Base-by-base conservation (phyloP, 2,888 invertebrate genomes). In the Polydrusus tereticollis region DNA sequence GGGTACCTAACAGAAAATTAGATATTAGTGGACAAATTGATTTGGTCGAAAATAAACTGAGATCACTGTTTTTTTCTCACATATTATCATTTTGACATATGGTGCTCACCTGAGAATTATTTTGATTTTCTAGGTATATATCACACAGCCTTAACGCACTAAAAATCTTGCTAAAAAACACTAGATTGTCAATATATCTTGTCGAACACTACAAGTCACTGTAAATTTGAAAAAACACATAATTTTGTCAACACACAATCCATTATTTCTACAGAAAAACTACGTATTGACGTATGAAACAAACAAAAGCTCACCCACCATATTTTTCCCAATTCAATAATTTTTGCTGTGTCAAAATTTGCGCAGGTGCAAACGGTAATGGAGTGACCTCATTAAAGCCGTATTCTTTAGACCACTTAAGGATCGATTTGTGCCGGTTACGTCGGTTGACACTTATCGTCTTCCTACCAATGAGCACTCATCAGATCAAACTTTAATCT, bases 41-140 rank as follows among this genome's bases (percentile, higher is more conserved):
- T 29, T 29, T 57, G 26, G 7, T 36, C 1, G n/a, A 2, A 33
- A 33, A 33, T 33, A 36, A n/a, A n/a, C n/a, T n/a, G n/a, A n/a
- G n/a, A n/a, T n/a, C n/a, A n/a, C n/a, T n/a, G n/a, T n/a, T n/a
- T n/a, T n/a, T n/a, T n/a, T n/a, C n/a, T n/a, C n/a, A n/a, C n/a
- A n/a, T n/a, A 63, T 55, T 50, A 50, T 64, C 50, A 57, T 55
- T 64, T 69, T 64, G 60, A 59, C 59, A 62, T 62, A 69, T 52
- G 58, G 60, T 69, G 45, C 55, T 52, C 52, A 59, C 67, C 59
- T 58, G 41, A 55, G 50, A 52, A 55, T 52, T 52, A 41, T 55
- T 55, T 55, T 55, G 52, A 55, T 55, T 55, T 52, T 29, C 26
- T 52, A 16, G 16, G 2, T 55, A 20, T 47, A 29, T 16, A 55